Conservation (phyloP, 2,888 invertebrate species). For the Polydrusus pterygomalis region DNA sequence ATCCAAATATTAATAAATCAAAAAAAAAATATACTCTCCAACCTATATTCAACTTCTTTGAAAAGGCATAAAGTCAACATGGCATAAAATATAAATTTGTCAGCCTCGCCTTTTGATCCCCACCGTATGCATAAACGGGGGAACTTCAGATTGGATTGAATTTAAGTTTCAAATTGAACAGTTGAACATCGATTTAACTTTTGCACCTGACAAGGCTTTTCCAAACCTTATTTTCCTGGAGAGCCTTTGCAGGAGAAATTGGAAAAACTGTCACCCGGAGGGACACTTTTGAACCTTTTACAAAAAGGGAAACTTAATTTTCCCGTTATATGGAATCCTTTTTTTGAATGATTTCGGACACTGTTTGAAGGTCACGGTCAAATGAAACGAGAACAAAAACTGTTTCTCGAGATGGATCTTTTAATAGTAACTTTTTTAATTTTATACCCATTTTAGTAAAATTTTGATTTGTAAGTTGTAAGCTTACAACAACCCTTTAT, state of each 20-base stretch:
- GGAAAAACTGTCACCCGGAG: slow-evolving; percentile 17
- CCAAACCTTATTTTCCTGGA: slow-evolving; percentile 18
- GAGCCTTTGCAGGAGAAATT: slow-evolving; percentile 28
- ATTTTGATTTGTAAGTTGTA: no score
- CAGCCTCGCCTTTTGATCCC: slow-evolving; percentile 2
- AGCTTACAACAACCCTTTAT: no score
- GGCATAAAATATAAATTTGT: slow-evolving; percentile 16
- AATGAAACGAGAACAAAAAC: no score
- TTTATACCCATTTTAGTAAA: no score
- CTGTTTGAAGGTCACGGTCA: no score
- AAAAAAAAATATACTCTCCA: background rate
- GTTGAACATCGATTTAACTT: slow-evolving; percentile 37
- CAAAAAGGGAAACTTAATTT: slow-evolving; percentile 7
- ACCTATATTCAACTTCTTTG: background rate
- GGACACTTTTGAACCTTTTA: slow-evolving; percentile 2
- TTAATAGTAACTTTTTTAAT: no score
- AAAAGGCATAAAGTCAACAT: slow-evolving; percentile 6
- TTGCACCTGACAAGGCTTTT: slow-evolving; percentile 26
- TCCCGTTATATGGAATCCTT: background rate
- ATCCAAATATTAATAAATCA: slow-evolving; percentile 14
- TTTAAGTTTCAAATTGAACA: slow-evolving; percentile 34
- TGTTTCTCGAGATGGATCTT: no score
- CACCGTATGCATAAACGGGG: slow-evolving; percentile 16
- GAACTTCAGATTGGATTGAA: slow-evolving; percentile 21
- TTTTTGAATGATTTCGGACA: no score